These are phyloP conservation scores for Octopus sinensis DNA, from an alignment of 1,140 invertebrate species.

Conservation along the genomic window DNA sequence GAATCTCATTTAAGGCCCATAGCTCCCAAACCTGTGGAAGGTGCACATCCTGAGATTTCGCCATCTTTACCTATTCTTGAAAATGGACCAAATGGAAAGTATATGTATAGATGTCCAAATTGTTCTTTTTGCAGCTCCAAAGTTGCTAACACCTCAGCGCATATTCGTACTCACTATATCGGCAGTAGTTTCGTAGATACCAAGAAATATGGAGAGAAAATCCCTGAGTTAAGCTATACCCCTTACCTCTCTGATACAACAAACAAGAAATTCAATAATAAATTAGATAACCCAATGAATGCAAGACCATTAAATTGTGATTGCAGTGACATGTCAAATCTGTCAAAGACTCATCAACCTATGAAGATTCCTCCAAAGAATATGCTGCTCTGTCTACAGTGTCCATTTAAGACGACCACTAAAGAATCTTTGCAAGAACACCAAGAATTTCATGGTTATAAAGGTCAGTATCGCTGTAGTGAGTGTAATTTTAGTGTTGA, in stretches of 20 bases:
- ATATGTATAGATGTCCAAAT: not conserved
- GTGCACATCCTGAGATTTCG: not conserved
- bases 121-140: not conserved
- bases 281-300: not conserved
- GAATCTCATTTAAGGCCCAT: not conserved
- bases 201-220: not conserved
- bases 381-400: slow-evolving; percentile 28
- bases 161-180: not conserved
- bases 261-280: not conserved
- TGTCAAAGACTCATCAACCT: not conserved
- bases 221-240: not conserved
- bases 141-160: not conserved
- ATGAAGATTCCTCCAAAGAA: not conserved
- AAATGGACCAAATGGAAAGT: not conserved
- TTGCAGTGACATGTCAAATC: not conserved
- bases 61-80: slow-evolving; percentile 1
- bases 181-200: not conserved
- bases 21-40: not conserved
- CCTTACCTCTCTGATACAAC: too few species aligned
- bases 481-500: slow-evolving; percentile 44
- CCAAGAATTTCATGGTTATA: slow-evolving; percentile 32
- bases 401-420: slow-evolving; percentile 37
- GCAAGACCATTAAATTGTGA: not conserved
- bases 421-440: slow-evolving; percentile 36
- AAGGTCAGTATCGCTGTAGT: slow-evolving; percentile 39